Base-by-base conservation (phyloP, 2,797 vertebrate genomes). In the Fistularia commersonii region DNA sequence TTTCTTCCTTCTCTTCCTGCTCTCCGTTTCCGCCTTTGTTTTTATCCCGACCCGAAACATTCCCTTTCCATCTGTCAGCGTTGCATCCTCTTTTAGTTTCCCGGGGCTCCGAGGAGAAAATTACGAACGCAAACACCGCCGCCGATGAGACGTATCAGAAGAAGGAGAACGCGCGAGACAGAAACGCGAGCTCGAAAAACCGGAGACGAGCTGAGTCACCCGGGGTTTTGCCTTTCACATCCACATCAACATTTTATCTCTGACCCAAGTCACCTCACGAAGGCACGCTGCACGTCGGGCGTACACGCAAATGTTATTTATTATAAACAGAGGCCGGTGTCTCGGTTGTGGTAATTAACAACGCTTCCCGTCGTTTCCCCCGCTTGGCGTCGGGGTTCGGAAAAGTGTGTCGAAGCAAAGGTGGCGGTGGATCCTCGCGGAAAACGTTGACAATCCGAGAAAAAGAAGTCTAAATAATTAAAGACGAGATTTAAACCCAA, bases 401-500 rank as follows among this genome's bases (percentile, higher is more conserved):
- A 82, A 81, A 82, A 79, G 68, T 75, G 66, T 80, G 73, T 84
- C 79, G 77, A 82, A 75, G 78, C 59, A 56, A n/a, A n/a, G n/a
- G 64, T 72, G 40, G 57, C 71, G 62, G 53, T 1, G 62, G 80
- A 74, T 77, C 81, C 64, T 34, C 49, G 11, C 14, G 35, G 71
- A 71, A 59, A 45, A 72, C 80, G 74, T 77, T 76, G 77, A 80
- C 74, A 76, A 77, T 80, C 72, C 49, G 49, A 79, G 63, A 76
- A 68, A 77, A 80, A 83, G 80, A 83, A 81, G 64, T 59, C 56
- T 32, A 54, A 69, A 68, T 72, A 60, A 77, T 64, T 56, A 66
- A 55, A 23, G 32, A 12, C 69, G 79, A 57, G 72, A 55, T 72
- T 83, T 62, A 77, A 37, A 57, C 68, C 33, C 72, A 71, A 78